These are phyloP conservation scores for Chondrilla cf. caribensis DNA, from an alignment of 37 sponge, comb jelly and placozoan species.

Conservation along the genomic window DNA sequence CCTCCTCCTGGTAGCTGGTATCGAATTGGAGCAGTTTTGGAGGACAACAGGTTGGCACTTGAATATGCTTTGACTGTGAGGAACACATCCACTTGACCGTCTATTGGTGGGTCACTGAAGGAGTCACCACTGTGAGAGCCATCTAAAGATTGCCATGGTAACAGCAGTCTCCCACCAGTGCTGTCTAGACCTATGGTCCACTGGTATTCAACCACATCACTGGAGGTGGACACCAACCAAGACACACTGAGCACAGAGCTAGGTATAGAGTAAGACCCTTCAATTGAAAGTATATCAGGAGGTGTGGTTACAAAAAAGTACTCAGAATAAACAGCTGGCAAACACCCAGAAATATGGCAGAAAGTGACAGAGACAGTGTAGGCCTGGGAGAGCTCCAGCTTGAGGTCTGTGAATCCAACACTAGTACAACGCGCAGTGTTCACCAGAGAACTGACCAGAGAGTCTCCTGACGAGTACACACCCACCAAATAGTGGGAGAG, in stretches of 20 bases:
- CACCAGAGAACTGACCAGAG: background rate
- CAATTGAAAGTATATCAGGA: slow-evolving; percentile 30
- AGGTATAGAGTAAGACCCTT: slow-evolving; percentile 31
- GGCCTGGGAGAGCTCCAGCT: background rate
- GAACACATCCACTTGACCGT: background rate
- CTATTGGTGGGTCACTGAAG: background rate
- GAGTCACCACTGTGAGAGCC: background rate
- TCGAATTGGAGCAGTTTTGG: background rate
- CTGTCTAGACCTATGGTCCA: slow-evolving; percentile 41
- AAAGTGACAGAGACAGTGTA: slow-evolving; percentile 42
- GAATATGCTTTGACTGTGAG: slow-evolving; percentile 39
- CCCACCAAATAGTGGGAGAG: slow-evolving; percentile 65
- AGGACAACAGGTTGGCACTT: slow-evolving; percentile 24
- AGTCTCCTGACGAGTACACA: background rate
- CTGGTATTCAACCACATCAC: slow-evolving; percentile 29
- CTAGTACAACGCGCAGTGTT: background rate
- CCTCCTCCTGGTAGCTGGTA: background rate
- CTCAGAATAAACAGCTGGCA: slow-evolving; percentile 55
- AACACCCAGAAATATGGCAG: slow-evolving; percentile 42
- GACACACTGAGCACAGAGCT: slow-evolving; percentile 15
- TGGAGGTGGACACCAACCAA: slow-evolving; percentile 33
- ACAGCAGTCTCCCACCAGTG: background rate
- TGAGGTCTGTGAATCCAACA: background rate
- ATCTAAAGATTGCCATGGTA: slow-evolving; percentile 27
- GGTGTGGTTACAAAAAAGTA: slow-evolving; percentile 35